phyloP scores from a whole-genome alignment of 2,797 vertebrate species.

The Crocidura indochinensis region DNA sequence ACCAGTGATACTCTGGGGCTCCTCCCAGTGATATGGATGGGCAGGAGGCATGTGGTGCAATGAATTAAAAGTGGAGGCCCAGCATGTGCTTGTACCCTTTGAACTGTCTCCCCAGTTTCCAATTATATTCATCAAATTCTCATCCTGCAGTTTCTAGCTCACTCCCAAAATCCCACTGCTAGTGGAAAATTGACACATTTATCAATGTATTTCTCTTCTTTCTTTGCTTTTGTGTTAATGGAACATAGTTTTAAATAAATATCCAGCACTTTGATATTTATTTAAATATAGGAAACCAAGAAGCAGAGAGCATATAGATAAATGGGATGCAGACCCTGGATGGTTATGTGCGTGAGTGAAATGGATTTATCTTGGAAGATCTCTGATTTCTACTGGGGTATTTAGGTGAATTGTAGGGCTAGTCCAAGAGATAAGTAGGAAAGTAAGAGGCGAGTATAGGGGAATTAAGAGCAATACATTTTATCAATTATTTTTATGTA shows the following conservation, averaged over 20 bases:
- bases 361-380: not conserved
- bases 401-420: not conserved
- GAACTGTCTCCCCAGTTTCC: too few species aligned
- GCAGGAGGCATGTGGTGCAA: too few species aligned
- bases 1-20: too few species aligned
- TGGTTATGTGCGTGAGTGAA: not conserved
- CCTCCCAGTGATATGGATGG: too few species aligned
- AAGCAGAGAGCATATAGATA: not conserved
- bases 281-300: not conserved
- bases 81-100: too few species aligned
- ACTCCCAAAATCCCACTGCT: not conserved
- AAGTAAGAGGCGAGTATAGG: not conserved
- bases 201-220: not conserved
- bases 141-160: not conserved
- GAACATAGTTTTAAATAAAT: not conserved
- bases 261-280: not conserved
- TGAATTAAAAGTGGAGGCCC: too few species aligned
- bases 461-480: not conserved
- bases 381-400: not conserved
- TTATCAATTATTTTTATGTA: not conserved
- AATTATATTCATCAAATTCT: not conserved
- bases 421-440: not conserved
- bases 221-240: not conserved
- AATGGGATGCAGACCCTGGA: not conserved
- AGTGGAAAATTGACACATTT: slow-evolving; percentile 7